Conservation (phyloP, 2,113 vertebrate species). For the Malaclemys terrapin region DNA sequence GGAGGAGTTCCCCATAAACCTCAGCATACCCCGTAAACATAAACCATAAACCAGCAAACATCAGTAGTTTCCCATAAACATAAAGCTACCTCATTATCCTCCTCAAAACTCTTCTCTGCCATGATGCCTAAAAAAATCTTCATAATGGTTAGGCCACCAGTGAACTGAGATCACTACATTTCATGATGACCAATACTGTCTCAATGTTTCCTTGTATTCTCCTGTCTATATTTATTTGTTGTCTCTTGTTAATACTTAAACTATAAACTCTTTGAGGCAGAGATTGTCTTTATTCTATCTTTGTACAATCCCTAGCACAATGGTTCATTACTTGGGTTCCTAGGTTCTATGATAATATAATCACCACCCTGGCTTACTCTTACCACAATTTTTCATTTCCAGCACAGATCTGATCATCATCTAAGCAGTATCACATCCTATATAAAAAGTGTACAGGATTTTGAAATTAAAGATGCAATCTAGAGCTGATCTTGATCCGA, state of each 20-base stretch:
- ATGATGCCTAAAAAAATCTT: no score
- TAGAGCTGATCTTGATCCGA: background rate
- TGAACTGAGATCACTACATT: background rate
- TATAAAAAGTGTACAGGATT: background rate
- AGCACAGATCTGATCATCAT: background rate
- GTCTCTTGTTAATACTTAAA: background rate
- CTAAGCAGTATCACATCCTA: background rate
- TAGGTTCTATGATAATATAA: background rate
- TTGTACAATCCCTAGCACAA: background rate
- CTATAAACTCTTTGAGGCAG: background rate
- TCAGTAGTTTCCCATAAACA: background rate
- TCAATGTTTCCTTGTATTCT: background rate
- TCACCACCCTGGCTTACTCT: background rate
- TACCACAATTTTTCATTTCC: background rate
- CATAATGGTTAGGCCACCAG: background rate
- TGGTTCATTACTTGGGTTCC: background rate
- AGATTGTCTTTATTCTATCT: background rate
- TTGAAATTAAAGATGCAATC: background rate
- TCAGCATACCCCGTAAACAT: background rate
- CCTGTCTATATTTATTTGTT: background rate
- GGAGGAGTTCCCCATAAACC: background rate
- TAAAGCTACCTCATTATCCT: background rate
- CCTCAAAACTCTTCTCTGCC: no score
- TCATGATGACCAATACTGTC: background rate
- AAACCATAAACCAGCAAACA: background rate